Conservation (phyloP, 2,797 vertebrate species). For the Artibeus lituratus region DNA sequence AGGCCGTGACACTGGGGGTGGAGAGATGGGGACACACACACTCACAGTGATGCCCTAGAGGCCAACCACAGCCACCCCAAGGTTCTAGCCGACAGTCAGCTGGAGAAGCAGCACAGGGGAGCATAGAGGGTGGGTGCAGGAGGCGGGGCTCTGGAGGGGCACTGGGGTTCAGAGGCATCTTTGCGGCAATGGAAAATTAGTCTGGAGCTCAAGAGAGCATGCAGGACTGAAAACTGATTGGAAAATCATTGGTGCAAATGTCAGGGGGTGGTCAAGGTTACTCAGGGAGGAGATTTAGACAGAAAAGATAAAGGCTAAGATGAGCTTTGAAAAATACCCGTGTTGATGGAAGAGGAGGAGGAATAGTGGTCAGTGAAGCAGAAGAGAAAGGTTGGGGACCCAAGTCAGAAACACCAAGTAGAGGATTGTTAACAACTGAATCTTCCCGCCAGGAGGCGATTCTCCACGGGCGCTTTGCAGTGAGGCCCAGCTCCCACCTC, state of each 20-base stretch:
- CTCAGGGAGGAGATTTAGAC: background rate
- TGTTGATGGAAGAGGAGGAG: background rate
- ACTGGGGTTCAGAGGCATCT: background rate
- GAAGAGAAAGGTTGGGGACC: background rate
- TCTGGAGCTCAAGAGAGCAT: background rate
- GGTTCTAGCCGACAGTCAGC: background rate
- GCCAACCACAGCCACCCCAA: fast-evolving
- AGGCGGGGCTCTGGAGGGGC: background rate
- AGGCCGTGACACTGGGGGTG: no score
- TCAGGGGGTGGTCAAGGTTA: background rate
- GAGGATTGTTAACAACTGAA: background rate
- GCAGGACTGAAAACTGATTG: background rate
- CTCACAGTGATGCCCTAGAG: background rate
- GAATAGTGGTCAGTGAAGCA: background rate
- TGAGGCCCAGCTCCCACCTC: background rate
- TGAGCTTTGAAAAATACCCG: background rate
- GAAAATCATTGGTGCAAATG: background rate
- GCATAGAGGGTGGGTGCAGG: fast-evolving
- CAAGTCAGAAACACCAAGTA: background rate
- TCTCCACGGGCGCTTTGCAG: background rate
- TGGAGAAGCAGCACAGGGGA: background rate
- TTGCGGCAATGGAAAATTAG: background rate
- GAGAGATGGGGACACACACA: background rate
- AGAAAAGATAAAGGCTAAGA: background rate
- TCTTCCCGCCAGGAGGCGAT: background rate